A percentile compares a stretch with the other conserved stretches of the same genome.
phyloP scores from a whole-genome alignment of 92 coral and sea anemone species.

The Porites lobata region DNA sequence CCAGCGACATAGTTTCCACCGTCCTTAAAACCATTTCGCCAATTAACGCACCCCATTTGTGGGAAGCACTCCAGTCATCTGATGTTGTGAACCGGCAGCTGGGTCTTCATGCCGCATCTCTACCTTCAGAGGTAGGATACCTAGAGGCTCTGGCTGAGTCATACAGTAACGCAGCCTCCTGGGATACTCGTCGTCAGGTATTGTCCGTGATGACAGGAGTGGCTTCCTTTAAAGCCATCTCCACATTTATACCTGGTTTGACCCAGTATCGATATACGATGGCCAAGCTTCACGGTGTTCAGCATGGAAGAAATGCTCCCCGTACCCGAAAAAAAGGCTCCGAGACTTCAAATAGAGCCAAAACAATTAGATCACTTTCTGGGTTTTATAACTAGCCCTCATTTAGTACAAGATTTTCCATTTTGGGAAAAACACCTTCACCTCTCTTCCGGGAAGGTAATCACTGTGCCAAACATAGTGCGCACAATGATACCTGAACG shows the following conservation, averaged over 20 bases:
- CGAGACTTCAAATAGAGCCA: constrained; percentile 31
- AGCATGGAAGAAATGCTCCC: constrained; percentile 37
- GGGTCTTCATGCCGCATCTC: constrained; percentile 18
- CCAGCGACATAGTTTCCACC: constrained; percentile 9
- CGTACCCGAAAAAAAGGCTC: background rate
- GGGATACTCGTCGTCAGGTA: constrained; percentile 34
- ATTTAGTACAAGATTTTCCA: constrained; percentile 42
- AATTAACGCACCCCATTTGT: constrained; percentile 14
- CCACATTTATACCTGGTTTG: constrained; percentile 22
- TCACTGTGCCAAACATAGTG: constrained; percentile 44
- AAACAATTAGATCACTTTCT: constrained; percentile 54
- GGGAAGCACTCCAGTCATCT: constrained; percentile 42
- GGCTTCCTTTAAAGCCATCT: constrained; percentile 11
- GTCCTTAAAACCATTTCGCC: background rate
- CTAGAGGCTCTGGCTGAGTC: constrained; percentile 47
- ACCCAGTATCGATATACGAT: constrained; percentile 15
- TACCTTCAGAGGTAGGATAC: constrained; percentile 31
- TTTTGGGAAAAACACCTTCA: constrained; percentile 29
- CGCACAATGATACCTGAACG: constrained; percentile 53
- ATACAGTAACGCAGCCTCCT: constrained; percentile 14
- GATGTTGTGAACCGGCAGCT: constrained; percentile 16
- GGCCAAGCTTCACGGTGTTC: constrained; percentile 26
- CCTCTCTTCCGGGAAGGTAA: constrained; percentile 22
- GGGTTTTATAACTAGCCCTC: constrained; percentile 52
- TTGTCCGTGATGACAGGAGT: constrained; percentile 7